Conservation (phyloP, 2,888 invertebrate species). For the Tetrapedia diversipes region DNA sequence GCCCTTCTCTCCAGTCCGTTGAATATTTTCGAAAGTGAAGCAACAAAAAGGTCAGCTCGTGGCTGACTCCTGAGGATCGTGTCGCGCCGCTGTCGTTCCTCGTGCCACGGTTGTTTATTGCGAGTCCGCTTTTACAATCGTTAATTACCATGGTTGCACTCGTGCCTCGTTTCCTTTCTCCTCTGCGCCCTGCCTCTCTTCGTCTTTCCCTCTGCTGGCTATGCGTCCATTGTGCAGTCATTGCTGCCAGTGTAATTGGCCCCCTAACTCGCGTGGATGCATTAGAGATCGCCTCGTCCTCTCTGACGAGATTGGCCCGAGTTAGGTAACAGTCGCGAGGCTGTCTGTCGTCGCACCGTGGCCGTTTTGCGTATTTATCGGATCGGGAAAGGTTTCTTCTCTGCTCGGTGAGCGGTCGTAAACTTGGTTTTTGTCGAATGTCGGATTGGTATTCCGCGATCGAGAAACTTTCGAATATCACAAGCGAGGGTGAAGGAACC, state of each 20-base stretch:
- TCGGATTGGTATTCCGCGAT: background rate
- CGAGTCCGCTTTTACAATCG: constrained; percentile 55
- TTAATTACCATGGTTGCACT: constrained; percentile 61
- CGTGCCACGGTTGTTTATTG: constrained; percentile 42
- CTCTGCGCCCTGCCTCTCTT: constrained; percentile 4
- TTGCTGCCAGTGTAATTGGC: constrained; percentile 49
- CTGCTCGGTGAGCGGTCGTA: background rate
- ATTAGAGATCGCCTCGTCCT: constrained; percentile 46
- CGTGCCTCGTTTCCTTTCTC: constrained; percentile 46
- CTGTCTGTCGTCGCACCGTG: background rate
- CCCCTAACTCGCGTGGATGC: constrained; percentile 32
- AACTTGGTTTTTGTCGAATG: background rate
- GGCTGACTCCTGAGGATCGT: constrained; percentile 32
- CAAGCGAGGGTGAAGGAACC: background rate
- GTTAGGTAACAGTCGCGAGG: constrained; percentile 48
- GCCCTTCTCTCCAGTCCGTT: background rate
- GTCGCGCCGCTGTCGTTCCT: constrained; percentile 21
- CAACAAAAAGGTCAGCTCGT: constrained; percentile 59
- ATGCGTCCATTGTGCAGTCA: constrained; percentile 47
- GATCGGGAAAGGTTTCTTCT: constrained; percentile 19
- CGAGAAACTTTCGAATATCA: constrained; percentile 1
- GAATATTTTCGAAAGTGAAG: constrained; percentile 53
- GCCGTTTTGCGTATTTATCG: constrained; percentile 1
- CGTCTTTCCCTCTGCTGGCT: constrained; percentile 4
- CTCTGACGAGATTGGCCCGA: constrained; percentile 2